Conservation (phyloP, 2,113 vertebrate species). For the Gallinago undulata region DNA sequence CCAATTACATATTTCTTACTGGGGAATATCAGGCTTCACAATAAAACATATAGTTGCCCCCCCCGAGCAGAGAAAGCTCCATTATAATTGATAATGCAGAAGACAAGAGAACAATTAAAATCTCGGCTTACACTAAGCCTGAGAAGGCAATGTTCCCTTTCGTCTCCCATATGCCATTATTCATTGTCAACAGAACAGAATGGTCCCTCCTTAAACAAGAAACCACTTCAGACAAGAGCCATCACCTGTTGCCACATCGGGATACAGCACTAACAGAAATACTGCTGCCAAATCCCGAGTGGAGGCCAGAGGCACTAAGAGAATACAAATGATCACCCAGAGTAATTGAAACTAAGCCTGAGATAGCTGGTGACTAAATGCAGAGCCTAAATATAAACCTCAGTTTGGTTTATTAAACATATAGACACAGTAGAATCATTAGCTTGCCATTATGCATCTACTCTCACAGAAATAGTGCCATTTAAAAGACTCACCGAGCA, state of each 20-base stretch:
- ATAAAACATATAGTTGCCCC: background rate
- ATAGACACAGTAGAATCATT: background rate
- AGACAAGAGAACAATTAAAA: slow-evolving; percentile 12
- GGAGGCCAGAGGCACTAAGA: background rate
- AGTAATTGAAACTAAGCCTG: background rate
- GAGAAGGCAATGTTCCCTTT: slow-evolving; percentile 14
- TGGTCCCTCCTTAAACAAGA: background rate
- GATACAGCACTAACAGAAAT: background rate
- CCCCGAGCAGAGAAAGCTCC: background rate
- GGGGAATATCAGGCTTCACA: background rate
- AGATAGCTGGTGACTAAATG: background rate
- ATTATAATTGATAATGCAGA: background rate
- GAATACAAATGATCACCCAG: background rate
- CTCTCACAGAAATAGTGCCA: background rate
- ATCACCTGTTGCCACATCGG: background rate
- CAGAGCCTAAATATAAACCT: background rate
- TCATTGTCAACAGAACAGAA: slow-evolving; percentile 29
- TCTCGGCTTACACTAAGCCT: background rate
- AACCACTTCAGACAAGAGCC: slow-evolving; percentile 1
- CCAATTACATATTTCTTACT: background rate
- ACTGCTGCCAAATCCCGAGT: background rate
- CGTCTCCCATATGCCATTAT: background rate
- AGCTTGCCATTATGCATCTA: background rate
- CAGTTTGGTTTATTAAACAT: background rate
- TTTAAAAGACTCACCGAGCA: slow-evolving; percentile 26